phyloP scores from a whole-genome alignment of 1,140 invertebrate genomes.

The Scaptomyza pallida region DNA sequence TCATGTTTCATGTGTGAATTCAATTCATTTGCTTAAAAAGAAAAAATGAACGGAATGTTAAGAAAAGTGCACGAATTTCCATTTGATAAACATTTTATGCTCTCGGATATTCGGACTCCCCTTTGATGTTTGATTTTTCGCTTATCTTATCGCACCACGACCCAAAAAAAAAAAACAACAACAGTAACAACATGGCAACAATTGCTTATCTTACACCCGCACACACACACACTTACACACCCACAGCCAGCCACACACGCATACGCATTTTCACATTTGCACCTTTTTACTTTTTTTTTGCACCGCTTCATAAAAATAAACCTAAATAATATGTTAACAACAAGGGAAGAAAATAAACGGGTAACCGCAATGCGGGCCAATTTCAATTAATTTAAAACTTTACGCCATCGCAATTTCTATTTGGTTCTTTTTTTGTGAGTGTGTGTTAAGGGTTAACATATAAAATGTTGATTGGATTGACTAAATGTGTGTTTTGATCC shows the following conservation, averaged over 20 bases:
- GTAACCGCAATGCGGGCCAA: slow-evolving; percentile 62
- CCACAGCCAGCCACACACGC: slow-evolving; percentile 41
- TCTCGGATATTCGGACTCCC: background rate
- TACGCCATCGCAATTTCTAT: slow-evolving; percentile 24
- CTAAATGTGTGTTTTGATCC: slow-evolving; percentile 5
- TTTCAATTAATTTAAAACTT: slow-evolving; percentile 67
- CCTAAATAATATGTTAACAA: slow-evolving; percentile 74
- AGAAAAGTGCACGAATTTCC: slow-evolving; percentile 24
- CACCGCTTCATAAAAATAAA: slow-evolving; percentile 63
- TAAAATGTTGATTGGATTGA: slow-evolving; percentile 20
- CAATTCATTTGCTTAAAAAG: slow-evolving; percentile 32
- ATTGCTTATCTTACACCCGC: slow-evolving; percentile 62
- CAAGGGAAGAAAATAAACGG: slow-evolving; percentile 45
- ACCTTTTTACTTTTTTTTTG: slow-evolving; percentile 41
- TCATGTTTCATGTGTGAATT: slow-evolving; percentile 19
- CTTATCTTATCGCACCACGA: slow-evolving; percentile 67
- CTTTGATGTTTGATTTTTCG: slow-evolving; percentile 53
- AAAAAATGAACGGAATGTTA: background rate
- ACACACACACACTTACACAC: slow-evolving; percentile 44
- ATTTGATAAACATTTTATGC: slow-evolving; percentile 40
- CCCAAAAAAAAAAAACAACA: background rate
- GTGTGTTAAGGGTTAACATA: slow-evolving; percentile 4
- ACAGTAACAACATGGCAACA: background rate
- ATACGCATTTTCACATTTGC: slow-evolving; percentile 48
- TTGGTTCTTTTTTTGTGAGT: too few species aligned